Conservation (phyloP, 2,888 invertebrate species). For the Platypus cylindrus region DNA sequence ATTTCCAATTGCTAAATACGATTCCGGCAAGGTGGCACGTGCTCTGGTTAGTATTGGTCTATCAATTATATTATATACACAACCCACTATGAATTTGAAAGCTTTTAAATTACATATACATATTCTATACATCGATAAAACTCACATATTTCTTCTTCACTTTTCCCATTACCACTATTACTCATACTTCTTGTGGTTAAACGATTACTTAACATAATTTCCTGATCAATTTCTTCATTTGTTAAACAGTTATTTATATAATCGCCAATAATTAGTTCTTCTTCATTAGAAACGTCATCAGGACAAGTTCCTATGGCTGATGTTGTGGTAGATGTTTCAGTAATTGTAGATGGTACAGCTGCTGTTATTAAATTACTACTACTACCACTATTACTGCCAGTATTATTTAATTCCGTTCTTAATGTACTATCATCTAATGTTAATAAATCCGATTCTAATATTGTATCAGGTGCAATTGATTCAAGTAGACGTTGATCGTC, state of each 20-base stretch:
- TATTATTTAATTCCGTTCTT: slow-evolving; percentile 29
- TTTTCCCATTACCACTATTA: slow-evolving; percentile 7
- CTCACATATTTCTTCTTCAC: slow-evolving; percentile 29
- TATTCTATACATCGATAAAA: slow-evolving; percentile 22
- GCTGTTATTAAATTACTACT: too few relatives aligned
- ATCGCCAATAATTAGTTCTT: slow-evolving; percentile 18
- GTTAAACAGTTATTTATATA: slow-evolving; percentile 21
- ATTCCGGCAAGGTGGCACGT: slow-evolving; percentile 61
- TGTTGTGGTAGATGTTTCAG: slow-evolving; percentile 18
- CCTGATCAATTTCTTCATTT: slow-evolving; percentile 12
- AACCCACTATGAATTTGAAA: slow-evolving; percentile 30
- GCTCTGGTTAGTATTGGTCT: slow-evolving; percentile 62
- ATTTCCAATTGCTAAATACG: slow-evolving; percentile 45
- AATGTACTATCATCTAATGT: slow-evolving; percentile 29
- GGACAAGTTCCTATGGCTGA: too few relatives aligned
- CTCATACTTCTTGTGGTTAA: too few relatives aligned
- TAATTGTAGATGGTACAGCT: too few relatives aligned
- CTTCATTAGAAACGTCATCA: too few relatives aligned
- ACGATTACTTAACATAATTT: too few relatives aligned
- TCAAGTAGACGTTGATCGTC: slow-evolving; percentile 30
- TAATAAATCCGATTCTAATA: slow-evolving; percentile 29
- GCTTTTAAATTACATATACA: too few relatives aligned
- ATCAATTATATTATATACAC: slow-evolving; percentile 38
- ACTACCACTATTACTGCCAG: too few relatives aligned
- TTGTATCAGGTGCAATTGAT: slow-evolving; percentile 25